These are phyloP conservation scores for Corapipo altera DNA, from an alignment of 2,113 vertebrate genomes.

Conservation along the genomic window DNA sequence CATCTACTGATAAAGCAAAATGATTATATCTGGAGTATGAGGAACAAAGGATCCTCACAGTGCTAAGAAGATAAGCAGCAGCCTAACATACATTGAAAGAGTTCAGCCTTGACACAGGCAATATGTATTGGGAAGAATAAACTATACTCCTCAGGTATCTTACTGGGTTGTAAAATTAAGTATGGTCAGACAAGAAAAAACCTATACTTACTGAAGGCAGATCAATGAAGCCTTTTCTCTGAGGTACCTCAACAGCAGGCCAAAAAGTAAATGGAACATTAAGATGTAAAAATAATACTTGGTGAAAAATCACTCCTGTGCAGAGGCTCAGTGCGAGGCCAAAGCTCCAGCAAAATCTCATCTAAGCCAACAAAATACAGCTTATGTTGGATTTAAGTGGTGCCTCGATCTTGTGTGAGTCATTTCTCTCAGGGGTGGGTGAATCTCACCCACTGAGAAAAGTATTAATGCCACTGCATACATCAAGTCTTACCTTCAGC, in stretches of 20 bases:
- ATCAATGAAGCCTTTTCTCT: conserved; percentile 16
- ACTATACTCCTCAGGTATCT: not conserved
- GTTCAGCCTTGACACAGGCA: not conserved
- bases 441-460: conserved; percentile 30
- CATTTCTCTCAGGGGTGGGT: conserved; percentile 22
- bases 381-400: conserved; percentile 46
- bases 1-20: not conserved
- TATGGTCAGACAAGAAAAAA: not conserved
- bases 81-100: not conserved
- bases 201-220: not conserved
- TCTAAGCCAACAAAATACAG: conserved; percentile 50
- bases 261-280: conserved; percentile 39
- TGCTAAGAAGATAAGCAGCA: not conserved
- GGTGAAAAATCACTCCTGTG: conserved; percentile 24
- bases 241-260: not conserved
- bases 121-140: not conserved
- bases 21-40: not conserved
- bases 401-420: conserved; percentile 34
- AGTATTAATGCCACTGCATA: conserved; percentile 15
- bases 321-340: not conserved
- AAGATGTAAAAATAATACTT: conserved; percentile 45
- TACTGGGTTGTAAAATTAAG: conserved; percentile 3
- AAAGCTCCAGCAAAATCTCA: conserved; percentile 42
- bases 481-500: not conserved
- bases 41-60: not conserved